Evolutionary conservation across 2,113 vertebrate genomes (phyloP).

Genomic region (Leiothrix lutea): DNA sequence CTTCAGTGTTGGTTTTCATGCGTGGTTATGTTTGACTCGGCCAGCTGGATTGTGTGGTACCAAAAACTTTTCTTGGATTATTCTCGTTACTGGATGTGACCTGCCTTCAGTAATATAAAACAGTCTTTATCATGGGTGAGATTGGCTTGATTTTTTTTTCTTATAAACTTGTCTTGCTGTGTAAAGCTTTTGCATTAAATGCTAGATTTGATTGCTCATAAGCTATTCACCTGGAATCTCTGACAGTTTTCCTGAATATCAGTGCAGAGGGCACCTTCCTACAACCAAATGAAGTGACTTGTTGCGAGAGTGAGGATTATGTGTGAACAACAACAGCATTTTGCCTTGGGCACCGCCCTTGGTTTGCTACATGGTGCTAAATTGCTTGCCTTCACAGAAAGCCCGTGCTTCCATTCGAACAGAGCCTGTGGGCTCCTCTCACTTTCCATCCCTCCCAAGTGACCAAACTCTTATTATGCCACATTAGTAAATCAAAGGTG

Average conservation of each 20-base stretch:
- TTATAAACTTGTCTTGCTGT: conserved; percentile 13
- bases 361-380: background rate
- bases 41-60: conserved; percentile 33
- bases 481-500: background rate
- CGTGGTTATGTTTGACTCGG: background rate
- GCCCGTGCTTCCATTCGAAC: background rate
- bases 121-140: conserved; percentile 19
- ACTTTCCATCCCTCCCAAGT: background rate
- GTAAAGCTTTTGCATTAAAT: conserved; percentile 52
- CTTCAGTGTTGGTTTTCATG: background rate
- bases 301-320: background rate
- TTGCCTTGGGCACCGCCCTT: background rate
- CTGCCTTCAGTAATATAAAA: conserved; percentile 46
- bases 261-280: background rate
- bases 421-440: background rate
- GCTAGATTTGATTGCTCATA: background rate
- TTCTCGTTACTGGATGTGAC: background rate
- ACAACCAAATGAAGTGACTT: background rate
- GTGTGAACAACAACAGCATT: background rate
- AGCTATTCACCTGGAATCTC: conserved; percentile 6
- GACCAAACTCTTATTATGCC: background rate
- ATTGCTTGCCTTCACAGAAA: background rate
- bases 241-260: background rate
- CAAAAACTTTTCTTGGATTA: conserved; percentile 42
- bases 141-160: background rate